These are phyloP conservation scores for Enteromius afrohamiltoni DNA, from an alignment of 2,797 vertebrate species.

Conservation along the genomic window DNA sequence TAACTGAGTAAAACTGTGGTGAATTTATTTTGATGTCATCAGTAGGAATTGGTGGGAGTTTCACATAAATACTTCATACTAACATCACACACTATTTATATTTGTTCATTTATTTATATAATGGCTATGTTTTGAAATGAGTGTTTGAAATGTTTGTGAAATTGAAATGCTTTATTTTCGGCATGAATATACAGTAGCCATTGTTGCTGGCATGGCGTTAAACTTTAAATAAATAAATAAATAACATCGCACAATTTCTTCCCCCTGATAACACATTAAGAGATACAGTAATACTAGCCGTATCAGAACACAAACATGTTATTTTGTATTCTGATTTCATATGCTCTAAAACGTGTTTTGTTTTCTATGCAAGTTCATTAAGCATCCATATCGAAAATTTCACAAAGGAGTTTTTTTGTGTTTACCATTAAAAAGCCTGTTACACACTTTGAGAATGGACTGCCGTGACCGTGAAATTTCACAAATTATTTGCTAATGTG, in stretches of 20 bases:
- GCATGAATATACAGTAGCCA: no score
- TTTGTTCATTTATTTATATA: no score
- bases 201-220: no score
- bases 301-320: not conserved
- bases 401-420: not conserved
- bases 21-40: not conserved
- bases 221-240: no score
- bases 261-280: not conserved
- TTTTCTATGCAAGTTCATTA: constrained; percentile 3
- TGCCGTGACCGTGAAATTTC: not conserved
- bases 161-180: no score
- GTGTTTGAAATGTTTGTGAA: no score
- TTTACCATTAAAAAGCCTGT: not conserved
- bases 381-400: not conserved
- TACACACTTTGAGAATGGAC: not conserved
- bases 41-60: not conserved
- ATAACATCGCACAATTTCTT: constrained; percentile 60
- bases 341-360: not conserved
- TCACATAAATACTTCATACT: not conserved
- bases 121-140: no score
- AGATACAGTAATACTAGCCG: not conserved
- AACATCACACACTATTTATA: no score
- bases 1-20: not conserved
- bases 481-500: not conserved
- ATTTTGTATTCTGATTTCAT: not conserved